phyloP scores from a whole-genome alignment of 2,113 vertebrate genomes.

The Neofelis nebulosa region DNA sequence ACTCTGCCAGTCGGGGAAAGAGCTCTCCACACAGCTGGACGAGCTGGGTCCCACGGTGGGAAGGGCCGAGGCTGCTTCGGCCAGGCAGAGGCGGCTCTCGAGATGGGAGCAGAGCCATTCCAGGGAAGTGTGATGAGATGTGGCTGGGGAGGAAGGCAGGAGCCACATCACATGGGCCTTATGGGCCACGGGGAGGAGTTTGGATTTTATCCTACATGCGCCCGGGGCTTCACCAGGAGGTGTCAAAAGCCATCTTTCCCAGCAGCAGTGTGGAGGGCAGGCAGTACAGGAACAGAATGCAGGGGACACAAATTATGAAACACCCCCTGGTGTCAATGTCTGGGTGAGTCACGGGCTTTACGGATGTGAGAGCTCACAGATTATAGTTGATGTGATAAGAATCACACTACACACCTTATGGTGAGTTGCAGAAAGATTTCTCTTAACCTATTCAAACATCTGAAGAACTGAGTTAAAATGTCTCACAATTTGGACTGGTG shows the following conservation, averaged over 20 bases:
- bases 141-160: rapidly evolving
- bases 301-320: neutral
- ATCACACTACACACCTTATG: neutral
- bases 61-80: neutral
- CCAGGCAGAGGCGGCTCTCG: neutral
- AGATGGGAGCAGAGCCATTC: neutral
- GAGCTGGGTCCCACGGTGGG: neutral
- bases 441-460: neutral
- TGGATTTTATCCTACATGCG: neutral
- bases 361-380: neutral
- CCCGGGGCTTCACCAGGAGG: neutral
- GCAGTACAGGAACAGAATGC: neutral
- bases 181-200: neutral
- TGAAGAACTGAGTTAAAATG: neutral
- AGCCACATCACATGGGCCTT: neutral
- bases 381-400: neutral
- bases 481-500: neutral
- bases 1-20: neutral
- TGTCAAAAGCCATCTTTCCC: neutral
- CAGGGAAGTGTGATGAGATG: neutral
- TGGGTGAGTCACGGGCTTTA: neutral
- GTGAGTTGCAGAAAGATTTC: neutral
- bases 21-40: neutral
- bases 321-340: neutral
- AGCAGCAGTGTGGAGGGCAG: neutral